Evolutionary conservation across 2,113 vertebrate genomes (phyloP), one percentile per base, ranked within the genome.

Genomic region (Steatornis caripensis): DNA sequence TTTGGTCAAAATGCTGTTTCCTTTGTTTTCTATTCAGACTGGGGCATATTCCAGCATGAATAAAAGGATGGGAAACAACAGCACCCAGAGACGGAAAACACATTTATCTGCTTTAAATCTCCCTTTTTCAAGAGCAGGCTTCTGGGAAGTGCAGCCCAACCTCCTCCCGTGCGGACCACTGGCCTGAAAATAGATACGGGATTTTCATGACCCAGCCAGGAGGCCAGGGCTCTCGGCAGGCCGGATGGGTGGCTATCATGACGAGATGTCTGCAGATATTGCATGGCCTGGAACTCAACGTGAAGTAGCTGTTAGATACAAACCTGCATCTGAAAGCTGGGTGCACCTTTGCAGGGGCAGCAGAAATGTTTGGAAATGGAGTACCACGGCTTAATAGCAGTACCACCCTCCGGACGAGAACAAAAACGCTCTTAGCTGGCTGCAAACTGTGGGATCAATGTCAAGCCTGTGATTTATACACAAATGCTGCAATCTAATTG

Each of bases 381-480:
- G 19, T 64, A 41, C 27, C 0, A 0, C 6, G 34, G 3, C 54
- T 85, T 41, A 57, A 64, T 4, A 43, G 11, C 2, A 2, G 24
- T 57, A 36, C 10, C 13, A 57, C 84, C 19, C 34, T 53, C 72
- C 0, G 0, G 45, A 57, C 3, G 6, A 79, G 22, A 8, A 6
- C 12, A 32, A 82, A 82, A 96, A 27, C 18, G 11, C 39, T 62
- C 84, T 82, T 41, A 36, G 74, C 46, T 2, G 4, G 46, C 76
- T 12, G 1, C 12, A 16, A 76, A 43, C 66, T 85, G 53, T 1
- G 2, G 54, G 89, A 97, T 95, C 80, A 24, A 39, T 93, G 95
- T 77, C 91, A 87, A 69, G 77, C 34, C 77, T 89, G 80, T 65
- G 80, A 95, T 78, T 84, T 95, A 95, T 94, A 92, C 90, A 95